A percentile compares a stretch with the other conserved stretches of the same genome.
Conservation (phyloP, 2,113 vertebrate genomes). For the Cyanoramphus novaezelandiae region DNA sequence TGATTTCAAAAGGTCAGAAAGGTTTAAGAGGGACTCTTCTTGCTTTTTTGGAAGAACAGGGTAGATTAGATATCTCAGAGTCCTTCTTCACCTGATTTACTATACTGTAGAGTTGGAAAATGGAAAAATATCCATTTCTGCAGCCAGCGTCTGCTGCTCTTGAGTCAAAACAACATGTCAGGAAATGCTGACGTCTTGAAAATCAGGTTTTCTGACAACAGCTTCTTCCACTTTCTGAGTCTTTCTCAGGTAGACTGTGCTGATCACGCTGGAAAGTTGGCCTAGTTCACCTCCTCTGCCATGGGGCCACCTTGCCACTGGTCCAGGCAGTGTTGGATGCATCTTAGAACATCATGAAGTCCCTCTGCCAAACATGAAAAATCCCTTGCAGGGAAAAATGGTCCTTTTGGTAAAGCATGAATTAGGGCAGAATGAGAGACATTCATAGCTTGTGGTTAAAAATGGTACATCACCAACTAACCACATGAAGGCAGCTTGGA, state of each 20-base stretch:
- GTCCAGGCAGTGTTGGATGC: background rate
- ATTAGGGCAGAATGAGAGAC: background rate
- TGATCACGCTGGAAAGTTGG: background rate
- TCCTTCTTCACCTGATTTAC: background rate
- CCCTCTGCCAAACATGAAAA: background rate
- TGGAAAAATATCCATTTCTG: background rate
- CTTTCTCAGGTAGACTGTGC: background rate
- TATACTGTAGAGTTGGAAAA: background rate
- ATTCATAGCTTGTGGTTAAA: background rate
- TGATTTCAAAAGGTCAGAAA: background rate
- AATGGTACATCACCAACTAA: background rate
- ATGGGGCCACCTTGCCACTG: background rate
- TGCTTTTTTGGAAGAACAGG: background rate
- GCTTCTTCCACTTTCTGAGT: background rate
- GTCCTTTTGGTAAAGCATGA: background rate
- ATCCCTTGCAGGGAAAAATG: background rate
- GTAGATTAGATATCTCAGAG: background rate
- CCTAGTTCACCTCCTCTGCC: background rate
- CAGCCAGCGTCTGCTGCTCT: background rate
- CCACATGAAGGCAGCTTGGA: background rate
- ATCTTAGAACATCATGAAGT: background rate
- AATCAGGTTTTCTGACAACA: background rate
- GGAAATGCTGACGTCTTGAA: background rate
- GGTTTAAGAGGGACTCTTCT: background rate
- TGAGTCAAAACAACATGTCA: background rate